A percentile compares a stretch with the other conserved stretches of the same genome.
Evolutionary conservation across 2,797 vertebrate genomes (phyloP).

Genomic region (Typhlichthys eigenmanni): DNA sequence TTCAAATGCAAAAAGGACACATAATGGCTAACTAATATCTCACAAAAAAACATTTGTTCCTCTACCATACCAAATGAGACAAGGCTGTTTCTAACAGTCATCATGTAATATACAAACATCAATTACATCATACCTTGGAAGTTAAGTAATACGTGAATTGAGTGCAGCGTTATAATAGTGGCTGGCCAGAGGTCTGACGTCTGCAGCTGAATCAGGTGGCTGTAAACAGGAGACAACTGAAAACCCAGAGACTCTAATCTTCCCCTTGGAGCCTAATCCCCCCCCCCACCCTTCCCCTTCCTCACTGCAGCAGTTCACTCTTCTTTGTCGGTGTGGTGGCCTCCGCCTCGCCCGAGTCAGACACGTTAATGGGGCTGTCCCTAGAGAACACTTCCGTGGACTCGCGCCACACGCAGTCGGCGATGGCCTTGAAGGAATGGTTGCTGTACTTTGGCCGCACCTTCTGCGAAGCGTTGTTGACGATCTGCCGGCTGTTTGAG

Average conservation of each 20-base stretch:
- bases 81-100: conserved; percentile 67
- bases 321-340: conserved; percentile 95
- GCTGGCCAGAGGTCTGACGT: conserved; percentile 78
- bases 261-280: conserved; percentile 36
- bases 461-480: conserved; percentile 90
- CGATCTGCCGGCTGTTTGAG: conserved; percentile 98
- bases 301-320: conserved; percentile 86
- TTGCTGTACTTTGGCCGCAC: conserved; percentile 91
- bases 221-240: conserved; percentile 85
- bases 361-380: conserved; percentile 97
- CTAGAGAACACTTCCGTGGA: conserved; percentile 97
- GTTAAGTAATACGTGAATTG: conserved; percentile 66
- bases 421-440: conserved; percentile 89
- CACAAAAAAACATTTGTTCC: conserved; percentile 48
- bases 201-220: conserved; percentile 83
- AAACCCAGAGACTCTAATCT: conserved; percentile 68
- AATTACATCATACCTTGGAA: conserved; percentile 62
- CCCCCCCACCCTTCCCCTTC: conserved; percentile 44
- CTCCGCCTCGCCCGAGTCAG: conserved; percentile 88
- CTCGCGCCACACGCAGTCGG: conserved; percentile 96
- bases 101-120: conserved; percentile 60
- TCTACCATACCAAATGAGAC: conserved; percentile 49
- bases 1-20: conserved; percentile 79
- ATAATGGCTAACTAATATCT: conserved; percentile 71
- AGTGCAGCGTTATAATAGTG: conserved; percentile 73